phyloP scores from a whole-genome alignment of 2,888 invertebrate species.

The Nipponacmea schrenckii region DNA sequence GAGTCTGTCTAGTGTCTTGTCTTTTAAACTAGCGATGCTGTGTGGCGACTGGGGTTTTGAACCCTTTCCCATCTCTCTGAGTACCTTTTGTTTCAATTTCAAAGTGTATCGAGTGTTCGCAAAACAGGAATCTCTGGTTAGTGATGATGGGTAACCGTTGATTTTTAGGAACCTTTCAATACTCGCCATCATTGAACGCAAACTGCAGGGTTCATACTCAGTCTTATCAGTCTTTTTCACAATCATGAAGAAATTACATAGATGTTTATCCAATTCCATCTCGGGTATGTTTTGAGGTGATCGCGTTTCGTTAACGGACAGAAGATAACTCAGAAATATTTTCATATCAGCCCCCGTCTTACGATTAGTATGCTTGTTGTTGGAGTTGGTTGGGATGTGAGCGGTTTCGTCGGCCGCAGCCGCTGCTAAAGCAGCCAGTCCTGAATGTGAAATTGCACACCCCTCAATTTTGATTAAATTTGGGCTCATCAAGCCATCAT shows the following conservation, averaged over 20 bases:
- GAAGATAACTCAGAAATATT: conserved; percentile 51
- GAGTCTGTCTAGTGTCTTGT: conserved; percentile 49
- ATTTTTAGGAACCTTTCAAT: conserved; percentile 52
- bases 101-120: conserved; percentile 51
- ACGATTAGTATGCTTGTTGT: conserved; percentile 55
- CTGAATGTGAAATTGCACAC: neutral
- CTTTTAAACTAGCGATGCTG: conserved; percentile 31
- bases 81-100: conserved; percentile 49
- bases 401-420: neutral
- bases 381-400: neutral
- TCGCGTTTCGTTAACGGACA: conserved; percentile 48
- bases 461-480: too few relatives aligned
- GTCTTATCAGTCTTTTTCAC: conserved; percentile 56
- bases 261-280: conserved; percentile 49
- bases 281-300: conserved; percentile 49
- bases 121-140: conserved; percentile 52
- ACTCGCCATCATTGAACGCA: conserved; percentile 58
- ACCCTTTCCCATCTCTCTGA: conserved; percentile 49
- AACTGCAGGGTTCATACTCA: conserved; percentile 57
- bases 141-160: conserved; percentile 48
- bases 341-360: conserved; percentile 60
- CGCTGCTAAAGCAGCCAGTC: neutral
- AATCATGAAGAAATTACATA: conserved; percentile 53
- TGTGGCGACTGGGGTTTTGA: conserved; percentile 39
- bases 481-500: too few relatives aligned